A percentile compares a stretch with the other conserved stretches of the same genome.
phyloP scores from a whole-genome alignment of 1,140 invertebrate genomes.

The Palaemon carinicauda region DNA sequence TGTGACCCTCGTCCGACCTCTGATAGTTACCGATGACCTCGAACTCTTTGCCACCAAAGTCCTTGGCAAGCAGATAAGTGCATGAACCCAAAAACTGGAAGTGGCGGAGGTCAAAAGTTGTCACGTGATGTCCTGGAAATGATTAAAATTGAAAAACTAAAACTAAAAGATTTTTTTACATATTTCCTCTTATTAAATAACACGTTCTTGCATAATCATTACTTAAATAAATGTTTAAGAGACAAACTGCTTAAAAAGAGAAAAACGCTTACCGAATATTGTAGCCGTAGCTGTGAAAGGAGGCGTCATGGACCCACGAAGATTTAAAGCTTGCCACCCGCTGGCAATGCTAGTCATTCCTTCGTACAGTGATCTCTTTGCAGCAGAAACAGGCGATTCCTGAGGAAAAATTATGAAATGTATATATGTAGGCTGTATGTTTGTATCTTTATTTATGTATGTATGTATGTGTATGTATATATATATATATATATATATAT shows the following conservation, averaged over 20 bases:
- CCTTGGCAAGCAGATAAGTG: constrained; percentile 24
- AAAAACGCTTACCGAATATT: background rate
- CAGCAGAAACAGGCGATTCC: background rate
- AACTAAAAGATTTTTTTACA: background rate
- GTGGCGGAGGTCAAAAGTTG: constrained; percentile 37
- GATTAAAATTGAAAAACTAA: too few species aligned
- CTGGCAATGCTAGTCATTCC: background rate
- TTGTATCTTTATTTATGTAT: background rate
- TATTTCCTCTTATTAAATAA: background rate
- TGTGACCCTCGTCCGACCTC: background rate
- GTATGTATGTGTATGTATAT: background rate
- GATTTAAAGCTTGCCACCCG: background rate
- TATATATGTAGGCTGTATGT: background rate
- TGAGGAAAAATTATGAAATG: background rate
- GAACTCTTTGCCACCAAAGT: constrained; percentile 28
- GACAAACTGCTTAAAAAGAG: background rate
- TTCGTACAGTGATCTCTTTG: background rate
- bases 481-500: background rate
- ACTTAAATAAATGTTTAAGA: background rate
- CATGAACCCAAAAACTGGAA: constrained; percentile 39
- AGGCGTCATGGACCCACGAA: background rate
- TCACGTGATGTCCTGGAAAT: constrained; percentile 35
- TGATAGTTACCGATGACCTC: constrained; percentile 23
- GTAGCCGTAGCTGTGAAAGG: constrained; percentile 29
- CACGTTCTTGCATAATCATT: background rate